Conservation (phyloP, 2,888 invertebrate genomes). For the Blomia tropicalis region DNA sequence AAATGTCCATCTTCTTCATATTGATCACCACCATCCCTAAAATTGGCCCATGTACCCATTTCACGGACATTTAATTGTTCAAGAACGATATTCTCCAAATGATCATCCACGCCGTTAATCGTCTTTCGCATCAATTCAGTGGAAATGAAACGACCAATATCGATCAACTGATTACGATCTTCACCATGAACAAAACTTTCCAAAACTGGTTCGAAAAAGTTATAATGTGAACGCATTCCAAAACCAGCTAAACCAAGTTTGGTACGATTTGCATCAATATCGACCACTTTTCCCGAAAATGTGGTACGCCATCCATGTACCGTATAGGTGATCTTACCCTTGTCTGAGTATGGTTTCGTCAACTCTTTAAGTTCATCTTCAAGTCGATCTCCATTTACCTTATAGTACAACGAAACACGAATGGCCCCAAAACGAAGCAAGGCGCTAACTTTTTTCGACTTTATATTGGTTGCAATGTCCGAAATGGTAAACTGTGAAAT, state of each 20-base stretch:
- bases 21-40: background rate
- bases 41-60: background rate
- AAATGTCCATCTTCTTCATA: conserved; percentile 15
- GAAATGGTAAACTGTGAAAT: background rate
- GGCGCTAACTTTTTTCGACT: conserved; percentile 1
- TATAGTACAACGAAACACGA: background rate
- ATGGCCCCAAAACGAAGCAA: conserved; percentile 14
- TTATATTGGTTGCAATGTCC: conserved; percentile 9
- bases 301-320: conserved; percentile 8
- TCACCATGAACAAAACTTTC: background rate
- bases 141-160: background rate
- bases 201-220: background rate
- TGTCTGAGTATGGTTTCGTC: background rate
- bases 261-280: background rate
- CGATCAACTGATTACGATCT: background rate
- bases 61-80: background rate
- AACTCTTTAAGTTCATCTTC: background rate
- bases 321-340: background rate
- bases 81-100: background rate
- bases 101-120: conserved; percentile 6
- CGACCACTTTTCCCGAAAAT: conserved; percentile 4
- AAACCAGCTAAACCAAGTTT: background rate
- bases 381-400: background rate
- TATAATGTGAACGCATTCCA: conserved; percentile 7
- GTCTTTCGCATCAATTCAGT: background rate